phyloP scores from a whole-genome alignment of 2,888 invertebrate species.

The Campoplex nolae region DNA sequence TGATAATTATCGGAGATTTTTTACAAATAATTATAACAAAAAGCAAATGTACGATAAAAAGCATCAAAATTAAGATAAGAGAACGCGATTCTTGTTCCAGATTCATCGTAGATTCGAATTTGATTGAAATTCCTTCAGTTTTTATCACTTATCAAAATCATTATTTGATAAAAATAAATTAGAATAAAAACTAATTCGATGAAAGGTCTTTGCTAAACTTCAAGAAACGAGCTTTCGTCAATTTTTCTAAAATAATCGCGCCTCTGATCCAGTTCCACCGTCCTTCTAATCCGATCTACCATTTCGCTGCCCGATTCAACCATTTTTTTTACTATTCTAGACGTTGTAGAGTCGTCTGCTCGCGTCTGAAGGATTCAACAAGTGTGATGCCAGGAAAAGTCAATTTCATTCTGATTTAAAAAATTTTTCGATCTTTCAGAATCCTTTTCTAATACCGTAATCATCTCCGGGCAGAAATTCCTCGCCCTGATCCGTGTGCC shows the following conservation, averaged over 20 bases:
- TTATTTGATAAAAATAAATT: too few species aligned
- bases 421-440: neutral
- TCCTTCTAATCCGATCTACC: neutral
- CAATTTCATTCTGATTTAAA: neutral
- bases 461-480: conserved; percentile 89
- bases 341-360: conserved; percentile 38
- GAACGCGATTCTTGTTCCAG: too few species aligned
- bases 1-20: neutral
- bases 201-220: neutral
- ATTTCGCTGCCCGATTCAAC: neutral
- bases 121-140: too few species aligned
- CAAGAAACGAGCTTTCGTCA: neutral
- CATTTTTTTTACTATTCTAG: neutral
- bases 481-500: conserved; percentile 93
- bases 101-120: too few species aligned
- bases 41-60: too few species aligned
- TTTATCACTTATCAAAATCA: neutral
- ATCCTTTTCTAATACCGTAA: conserved; percentile 85
- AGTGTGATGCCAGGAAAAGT: conserved; percentile 26
- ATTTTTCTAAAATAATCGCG: neutral
- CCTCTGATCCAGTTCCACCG: neutral
- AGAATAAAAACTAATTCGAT: neutral
- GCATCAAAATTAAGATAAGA: too few species aligned
- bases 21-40: neutral
- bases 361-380: conserved; percentile 47